Conservation (phyloP, 2,113 vertebrate genomes). For the Colistium nudipinnis region DNA sequence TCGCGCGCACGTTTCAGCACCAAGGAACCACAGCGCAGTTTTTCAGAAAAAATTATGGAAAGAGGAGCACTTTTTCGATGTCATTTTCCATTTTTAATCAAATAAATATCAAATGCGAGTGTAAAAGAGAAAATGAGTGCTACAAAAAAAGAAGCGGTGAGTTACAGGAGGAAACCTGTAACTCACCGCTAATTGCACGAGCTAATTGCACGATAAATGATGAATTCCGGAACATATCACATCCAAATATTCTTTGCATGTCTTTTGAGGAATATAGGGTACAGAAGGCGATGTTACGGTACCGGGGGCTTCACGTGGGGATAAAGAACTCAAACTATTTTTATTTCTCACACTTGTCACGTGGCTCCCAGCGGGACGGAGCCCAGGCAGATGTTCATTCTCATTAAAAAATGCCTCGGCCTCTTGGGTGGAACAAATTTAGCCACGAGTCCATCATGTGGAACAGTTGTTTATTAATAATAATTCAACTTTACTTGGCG, state of each 20-base stretch:
- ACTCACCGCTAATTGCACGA: too few species aligned
- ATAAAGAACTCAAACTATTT: slow-evolving; percentile 57
- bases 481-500: slow-evolving; percentile 22
- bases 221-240: too few species aligned
- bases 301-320: slow-evolving; percentile 1
- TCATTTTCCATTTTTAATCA: background rate
- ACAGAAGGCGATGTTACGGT: background rate
- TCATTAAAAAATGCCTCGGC: slow-evolving; percentile 63
- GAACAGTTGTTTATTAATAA: slow-evolving; percentile 53
- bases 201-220: too few species aligned
- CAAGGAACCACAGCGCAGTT: background rate
- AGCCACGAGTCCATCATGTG: slow-evolving; percentile 50
- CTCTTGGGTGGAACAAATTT: slow-evolving; percentile 65
- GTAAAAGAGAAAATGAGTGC: background rate
- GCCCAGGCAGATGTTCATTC: slow-evolving; percentile 65
- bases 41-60: slow-evolving; percentile 49
- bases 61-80: background rate
- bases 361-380: slow-evolving; percentile 43
- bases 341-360: slow-evolving; percentile 61
- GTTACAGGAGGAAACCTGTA: too few species aligned
- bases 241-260: background rate
- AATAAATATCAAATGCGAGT: background rate
- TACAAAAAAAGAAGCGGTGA: too few species aligned
- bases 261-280: background rate
- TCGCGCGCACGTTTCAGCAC: too few species aligned